phyloP scores from a whole-genome alignment of 2,797 vertebrate genomes.

The Pempheris klunzingeri region DNA sequence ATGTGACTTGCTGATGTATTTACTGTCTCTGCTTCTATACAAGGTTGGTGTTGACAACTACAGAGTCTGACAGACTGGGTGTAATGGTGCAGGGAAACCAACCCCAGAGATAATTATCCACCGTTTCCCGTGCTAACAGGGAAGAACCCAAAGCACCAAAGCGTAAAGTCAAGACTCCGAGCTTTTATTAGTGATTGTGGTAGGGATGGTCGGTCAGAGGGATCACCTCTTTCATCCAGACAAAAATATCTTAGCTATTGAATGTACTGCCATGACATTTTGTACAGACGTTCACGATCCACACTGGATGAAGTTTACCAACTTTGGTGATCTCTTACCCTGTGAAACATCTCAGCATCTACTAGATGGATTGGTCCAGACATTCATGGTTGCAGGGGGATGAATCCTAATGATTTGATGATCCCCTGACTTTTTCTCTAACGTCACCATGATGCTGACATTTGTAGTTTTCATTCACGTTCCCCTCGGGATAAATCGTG shows the following conservation, averaged over 20 bases:
- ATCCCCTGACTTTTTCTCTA: neutral
- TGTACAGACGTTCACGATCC: neutral
- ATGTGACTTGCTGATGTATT: conserved; percentile 48
- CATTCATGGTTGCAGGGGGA: neutral
- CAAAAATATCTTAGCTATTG: neutral
- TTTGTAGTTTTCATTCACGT: neutral
- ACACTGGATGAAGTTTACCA: neutral
- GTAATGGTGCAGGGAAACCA: conserved; percentile 34
- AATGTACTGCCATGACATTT: neutral
- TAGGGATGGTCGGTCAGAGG: neutral
- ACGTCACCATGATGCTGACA: too few species aligned
- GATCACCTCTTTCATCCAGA: neutral
- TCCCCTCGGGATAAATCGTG: neutral
- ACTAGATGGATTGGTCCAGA: neutral
- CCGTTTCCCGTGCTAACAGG: conserved; percentile 25
- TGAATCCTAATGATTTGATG: neutral
- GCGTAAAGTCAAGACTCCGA: conserved; percentile 12
- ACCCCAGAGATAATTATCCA: conserved; percentile 35
- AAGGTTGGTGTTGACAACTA: conserved; percentile 19
- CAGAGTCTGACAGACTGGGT: conserved; percentile 20
- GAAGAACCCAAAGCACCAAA: neutral
- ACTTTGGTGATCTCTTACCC: neutral
- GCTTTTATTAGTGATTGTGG: neutral
- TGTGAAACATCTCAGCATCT: neutral
- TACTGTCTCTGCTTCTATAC: conserved; percentile 22